Conservation (phyloP, 2,888 invertebrate species). For the Xanthia togata region DNA sequence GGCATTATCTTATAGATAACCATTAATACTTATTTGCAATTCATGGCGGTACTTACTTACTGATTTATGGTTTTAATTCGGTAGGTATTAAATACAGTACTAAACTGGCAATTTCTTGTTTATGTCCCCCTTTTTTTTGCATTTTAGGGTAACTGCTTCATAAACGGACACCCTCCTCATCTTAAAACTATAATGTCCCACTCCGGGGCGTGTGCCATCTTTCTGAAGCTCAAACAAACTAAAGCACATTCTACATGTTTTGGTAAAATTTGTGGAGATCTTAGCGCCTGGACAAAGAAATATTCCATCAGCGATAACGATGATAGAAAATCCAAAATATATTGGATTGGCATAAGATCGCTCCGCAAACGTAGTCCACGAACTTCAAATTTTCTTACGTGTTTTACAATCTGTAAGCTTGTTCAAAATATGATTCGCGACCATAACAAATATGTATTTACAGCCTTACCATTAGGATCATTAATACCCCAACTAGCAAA, state of each 20-base stretch:
- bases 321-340: background rate
- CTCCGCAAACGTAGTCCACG: no score
- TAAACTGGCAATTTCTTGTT: no score
- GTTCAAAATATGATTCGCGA: no score
- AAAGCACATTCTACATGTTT: background rate
- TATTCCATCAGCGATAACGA: no score
- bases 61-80: background rate
- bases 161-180: background rate
- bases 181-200: background rate
- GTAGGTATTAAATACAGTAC: no score
- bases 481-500: no score
- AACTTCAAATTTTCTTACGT: no score
- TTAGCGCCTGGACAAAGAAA: background rate
- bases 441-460: no score
- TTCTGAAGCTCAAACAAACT: background rate
- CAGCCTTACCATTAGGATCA: no score
- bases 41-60: background rate
- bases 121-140: background rate
- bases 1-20: background rate
- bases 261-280: background rate
- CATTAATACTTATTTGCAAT: background rate
- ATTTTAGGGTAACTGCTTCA: background rate
- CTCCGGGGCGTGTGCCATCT: background rate
- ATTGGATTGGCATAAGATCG: background rate
- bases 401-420: no score